Percentiles rank a stretch among this genome's conserved stretches.
Conservation (phyloP, 2,888 invertebrate genomes). For the Pristionchus fissidentatus region DNA sequence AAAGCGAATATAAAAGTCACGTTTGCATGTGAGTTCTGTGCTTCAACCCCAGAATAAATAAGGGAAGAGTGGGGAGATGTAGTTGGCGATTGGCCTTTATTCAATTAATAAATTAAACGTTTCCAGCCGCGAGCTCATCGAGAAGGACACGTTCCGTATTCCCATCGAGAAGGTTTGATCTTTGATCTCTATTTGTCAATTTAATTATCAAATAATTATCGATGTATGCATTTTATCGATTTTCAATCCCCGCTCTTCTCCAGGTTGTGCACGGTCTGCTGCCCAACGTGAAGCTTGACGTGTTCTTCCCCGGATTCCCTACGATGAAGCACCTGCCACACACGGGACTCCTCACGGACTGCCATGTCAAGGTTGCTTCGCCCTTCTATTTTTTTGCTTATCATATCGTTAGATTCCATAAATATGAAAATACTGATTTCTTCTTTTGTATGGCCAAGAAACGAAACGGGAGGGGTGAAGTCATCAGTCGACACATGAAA, state of each 20-base stretch:
- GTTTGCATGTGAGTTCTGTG: too few species aligned
- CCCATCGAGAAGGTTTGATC: slow-evolving; percentile 77
- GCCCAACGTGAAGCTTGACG: slow-evolving; percentile 82
- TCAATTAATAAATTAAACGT: not conserved
- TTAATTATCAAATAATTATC: not conserved
- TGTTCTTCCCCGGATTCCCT: slow-evolving; percentile 91
- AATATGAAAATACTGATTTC: too few species aligned
- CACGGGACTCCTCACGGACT: slow-evolving; percentile 78
- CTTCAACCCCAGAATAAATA: not conserved
- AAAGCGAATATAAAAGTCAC: not conserved
- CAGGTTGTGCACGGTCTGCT: slow-evolving; percentile 80
- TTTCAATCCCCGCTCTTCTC: not conserved
- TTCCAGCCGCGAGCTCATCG: slow-evolving; percentile 73
- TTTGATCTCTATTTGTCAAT: not conserved
- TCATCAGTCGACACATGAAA: too few species aligned
- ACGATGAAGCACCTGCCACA: slow-evolving; percentile 89
- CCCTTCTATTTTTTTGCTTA: too few species aligned
- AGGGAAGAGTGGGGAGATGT: not conserved
- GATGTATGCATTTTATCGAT: not conserved
- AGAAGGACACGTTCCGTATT: slow-evolving; percentile 75
- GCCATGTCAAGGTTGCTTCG: slow-evolving; percentile 32
- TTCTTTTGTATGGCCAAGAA: too few species aligned
- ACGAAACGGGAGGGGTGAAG: too few species aligned
- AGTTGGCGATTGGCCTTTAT: not conserved
- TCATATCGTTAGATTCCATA: too few species aligned